Conservation (phyloP, 2,888 invertebrate species). For the Gastrophysa polygoni region DNA sequence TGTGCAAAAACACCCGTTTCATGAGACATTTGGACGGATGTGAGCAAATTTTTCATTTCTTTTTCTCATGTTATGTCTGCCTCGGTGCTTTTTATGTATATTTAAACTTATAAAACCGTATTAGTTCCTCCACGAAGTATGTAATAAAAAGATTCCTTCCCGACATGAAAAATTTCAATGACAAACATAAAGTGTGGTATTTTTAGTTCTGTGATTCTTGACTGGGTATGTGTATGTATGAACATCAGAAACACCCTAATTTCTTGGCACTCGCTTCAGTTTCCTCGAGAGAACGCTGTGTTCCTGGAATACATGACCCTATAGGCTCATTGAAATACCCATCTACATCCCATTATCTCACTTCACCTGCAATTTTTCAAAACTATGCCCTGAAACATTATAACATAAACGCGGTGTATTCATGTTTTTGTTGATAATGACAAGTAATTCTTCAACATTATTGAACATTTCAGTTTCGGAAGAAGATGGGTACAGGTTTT, state of each 20-base stretch:
- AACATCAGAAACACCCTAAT: background rate
- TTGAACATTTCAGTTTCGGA: too few species aligned
- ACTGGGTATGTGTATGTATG: background rate
- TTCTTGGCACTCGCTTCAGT: background rate
- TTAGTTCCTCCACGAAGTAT: slow-evolving; percentile 22
- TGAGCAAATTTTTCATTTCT: slow-evolving; percentile 23
- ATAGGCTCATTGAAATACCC: too few species aligned
- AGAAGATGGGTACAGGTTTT: too few species aligned
- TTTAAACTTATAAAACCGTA: slow-evolving; percentile 22
- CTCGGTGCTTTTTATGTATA: slow-evolving; percentile 29
- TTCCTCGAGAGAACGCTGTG: too few species aligned
- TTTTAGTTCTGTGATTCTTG: background rate
- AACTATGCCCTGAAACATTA: too few species aligned
- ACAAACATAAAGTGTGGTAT: slow-evolving; percentile 14
- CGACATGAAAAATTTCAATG: slow-evolving; percentile 24
- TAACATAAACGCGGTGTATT: too few species aligned
- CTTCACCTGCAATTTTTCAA: too few species aligned
- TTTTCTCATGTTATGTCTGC: slow-evolving; percentile 31
- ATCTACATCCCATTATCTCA: too few species aligned
- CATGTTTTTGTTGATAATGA: too few species aligned
- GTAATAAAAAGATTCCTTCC: slow-evolving; percentile 22
- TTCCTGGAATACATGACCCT: too few species aligned
- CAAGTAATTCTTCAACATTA: too few species aligned
- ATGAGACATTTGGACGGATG: slow-evolving; percentile 21
- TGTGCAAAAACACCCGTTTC: slow-evolving; percentile 2